Conservation (phyloP, 2,797 vertebrate species). For the Spea hammondii region DNA sequence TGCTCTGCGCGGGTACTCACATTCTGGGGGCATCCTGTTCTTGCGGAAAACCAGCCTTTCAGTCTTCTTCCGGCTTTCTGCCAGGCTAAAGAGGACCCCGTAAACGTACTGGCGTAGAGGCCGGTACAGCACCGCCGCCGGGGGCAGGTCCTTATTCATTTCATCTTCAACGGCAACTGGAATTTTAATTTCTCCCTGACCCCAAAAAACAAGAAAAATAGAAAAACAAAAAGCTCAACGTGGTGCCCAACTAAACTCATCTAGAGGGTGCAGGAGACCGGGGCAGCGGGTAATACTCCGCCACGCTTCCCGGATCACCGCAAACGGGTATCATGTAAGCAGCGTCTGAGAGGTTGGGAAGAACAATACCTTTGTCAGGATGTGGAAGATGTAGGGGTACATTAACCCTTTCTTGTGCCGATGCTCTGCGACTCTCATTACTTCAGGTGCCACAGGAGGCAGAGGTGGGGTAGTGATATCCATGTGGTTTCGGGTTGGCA, state of each 20-base stretch:
- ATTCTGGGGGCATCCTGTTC: conserved; percentile 85
- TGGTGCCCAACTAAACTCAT: background rate
- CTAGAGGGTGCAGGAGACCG: too few species aligned
- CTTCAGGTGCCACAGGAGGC: conserved; percentile 86
- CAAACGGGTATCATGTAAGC: too few species aligned
- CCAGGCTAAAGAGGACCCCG: conserved; percentile 94
- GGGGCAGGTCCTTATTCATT: conserved; percentile 94
- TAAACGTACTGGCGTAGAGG: conserved; percentile 94
- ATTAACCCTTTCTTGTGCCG: conserved; percentile 94
- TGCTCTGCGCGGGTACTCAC: conserved; percentile 66
- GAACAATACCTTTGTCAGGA: conserved; percentile 85
- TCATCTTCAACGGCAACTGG: conserved; percentile 95
- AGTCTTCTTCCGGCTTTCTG: conserved; percentile 90
- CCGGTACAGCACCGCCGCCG: conserved; percentile 89
- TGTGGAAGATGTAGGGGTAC: conserved; percentile 94
- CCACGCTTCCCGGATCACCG: background rate
- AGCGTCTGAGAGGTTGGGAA: background rate
- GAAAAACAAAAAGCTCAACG: background rate
- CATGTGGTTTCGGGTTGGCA: conserved; percentile 97
- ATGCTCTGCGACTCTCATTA: conserved; percentile 91
- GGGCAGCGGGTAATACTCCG: background rate
- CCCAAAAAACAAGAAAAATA: conserved; percentile 57
- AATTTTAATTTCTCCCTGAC: conserved; percentile 94
- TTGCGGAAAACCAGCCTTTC: conserved; percentile 89
- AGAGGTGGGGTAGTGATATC: conserved; percentile 92